phyloP scores from a whole-genome alignment of 2,888 invertebrate genomes.

The Thereva unica region DNA sequence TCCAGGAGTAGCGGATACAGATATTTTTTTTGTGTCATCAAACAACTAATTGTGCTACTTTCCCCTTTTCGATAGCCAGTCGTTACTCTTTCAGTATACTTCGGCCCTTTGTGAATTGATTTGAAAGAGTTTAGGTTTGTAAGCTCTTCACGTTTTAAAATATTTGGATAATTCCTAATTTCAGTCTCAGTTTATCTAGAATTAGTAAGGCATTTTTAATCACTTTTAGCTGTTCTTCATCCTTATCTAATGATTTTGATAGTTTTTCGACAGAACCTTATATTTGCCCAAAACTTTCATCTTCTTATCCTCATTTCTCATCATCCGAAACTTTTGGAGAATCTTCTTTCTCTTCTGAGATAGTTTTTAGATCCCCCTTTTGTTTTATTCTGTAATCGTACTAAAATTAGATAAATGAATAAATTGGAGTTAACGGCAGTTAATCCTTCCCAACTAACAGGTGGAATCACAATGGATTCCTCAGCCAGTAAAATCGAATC shows the following conservation, averaged over 20 bases:
- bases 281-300: slow-evolving; percentile 55
- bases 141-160: slow-evolving; percentile 69
- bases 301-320: slow-evolving; percentile 46
- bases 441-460: too few species aligned
- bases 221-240: slow-evolving; percentile 62
- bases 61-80: slow-evolving; percentile 99
- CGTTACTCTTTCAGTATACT: slow-evolving; percentile 62
- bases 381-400: too few species aligned
- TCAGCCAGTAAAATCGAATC: too few species aligned
- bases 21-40: slow-evolving; percentile 83
- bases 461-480: too few species aligned
- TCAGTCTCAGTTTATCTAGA: slow-evolving; percentile 51
- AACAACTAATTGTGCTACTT: slow-evolving; percentile 95
- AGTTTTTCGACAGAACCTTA: slow-evolving; percentile 62
- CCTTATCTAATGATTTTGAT: slow-evolving; percentile 61
- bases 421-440: too few species aligned
- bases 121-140: slow-evolving; percentile 68
- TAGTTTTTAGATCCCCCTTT: slow-evolving; percentile 59
- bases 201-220: slow-evolving; percentile 59
- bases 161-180: slow-evolving; percentile 49
- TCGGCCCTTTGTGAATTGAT: too few species aligned
- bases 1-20: slow-evolving; percentile 97
- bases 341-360: slow-evolving; percentile 50
- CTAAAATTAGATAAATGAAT: too few species aligned
- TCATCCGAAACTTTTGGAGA: slow-evolving; percentile 45